phyloP scores from a whole-genome alignment of 2,113 vertebrate species.

The Callipepla californica region DNA sequence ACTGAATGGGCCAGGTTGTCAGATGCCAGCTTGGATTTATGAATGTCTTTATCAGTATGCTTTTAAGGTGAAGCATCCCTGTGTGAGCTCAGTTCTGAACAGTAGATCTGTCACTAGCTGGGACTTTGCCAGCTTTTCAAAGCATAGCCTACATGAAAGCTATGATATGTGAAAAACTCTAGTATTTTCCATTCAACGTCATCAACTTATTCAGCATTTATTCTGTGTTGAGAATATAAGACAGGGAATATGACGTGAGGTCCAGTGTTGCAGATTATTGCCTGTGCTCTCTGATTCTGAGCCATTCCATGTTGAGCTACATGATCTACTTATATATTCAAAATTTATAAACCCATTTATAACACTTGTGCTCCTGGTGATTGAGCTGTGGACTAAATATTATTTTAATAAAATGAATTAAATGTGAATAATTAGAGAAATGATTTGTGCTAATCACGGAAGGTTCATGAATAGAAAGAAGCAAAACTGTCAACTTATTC shows the following conservation, averaged over 20 bases:
- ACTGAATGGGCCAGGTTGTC: not conserved
- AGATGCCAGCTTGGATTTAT: not conserved
- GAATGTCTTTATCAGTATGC: not conserved
- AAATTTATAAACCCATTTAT: slow-evolving; percentile 50
- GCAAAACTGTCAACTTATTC: slow-evolving; percentile 6
- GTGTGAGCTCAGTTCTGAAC: not conserved
- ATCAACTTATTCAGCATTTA: not conserved
- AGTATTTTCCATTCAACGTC: not conserved
- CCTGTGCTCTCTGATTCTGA: not conserved
- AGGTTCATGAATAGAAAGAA: slow-evolving; percentile 6
- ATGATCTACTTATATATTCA: slow-evolving; percentile 22
- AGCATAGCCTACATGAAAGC: not conserved
- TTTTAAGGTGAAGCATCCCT: not conserved
- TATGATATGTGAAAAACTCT: not conserved
- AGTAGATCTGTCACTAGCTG: not conserved
- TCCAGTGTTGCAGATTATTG: not conserved
- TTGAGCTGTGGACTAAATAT: slow-evolving; percentile 48
- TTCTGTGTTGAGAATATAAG: not conserved
- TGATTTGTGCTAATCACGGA: slow-evolving; percentile 35
- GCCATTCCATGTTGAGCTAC: slow-evolving; percentile 1
- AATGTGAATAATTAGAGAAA: slow-evolving; percentile 53
- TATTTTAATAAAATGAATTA: slow-evolving; percentile 46
- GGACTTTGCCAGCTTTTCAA: not conserved
- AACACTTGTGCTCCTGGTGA: slow-evolving; percentile 1
- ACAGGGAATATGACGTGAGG: not conserved